A percentile compares a stretch with the other conserved stretches of the same genome.
These are phyloP conservation scores for Cisticola juncidis DNA, from an alignment of 2,113 vertebrate genomes.

Conservation along the genomic window DNA sequence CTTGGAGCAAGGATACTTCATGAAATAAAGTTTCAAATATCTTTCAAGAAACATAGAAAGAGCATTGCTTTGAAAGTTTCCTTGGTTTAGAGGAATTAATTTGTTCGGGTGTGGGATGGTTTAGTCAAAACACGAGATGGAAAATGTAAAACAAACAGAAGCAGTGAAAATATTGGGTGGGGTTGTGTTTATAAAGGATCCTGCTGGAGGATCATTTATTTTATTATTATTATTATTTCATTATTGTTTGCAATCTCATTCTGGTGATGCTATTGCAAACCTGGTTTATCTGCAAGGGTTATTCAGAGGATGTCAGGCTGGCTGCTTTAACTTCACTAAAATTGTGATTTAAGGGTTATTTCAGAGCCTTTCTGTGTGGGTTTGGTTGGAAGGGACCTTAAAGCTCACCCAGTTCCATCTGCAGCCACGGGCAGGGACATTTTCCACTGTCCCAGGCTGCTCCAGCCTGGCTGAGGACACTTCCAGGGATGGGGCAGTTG, in stretches of 20 bases:
- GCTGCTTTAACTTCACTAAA: background rate
- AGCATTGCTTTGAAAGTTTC: background rate
- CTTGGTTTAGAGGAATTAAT: background rate
- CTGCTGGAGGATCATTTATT: too few species aligned
- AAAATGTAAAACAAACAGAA: background rate
- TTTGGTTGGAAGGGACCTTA: background rate
- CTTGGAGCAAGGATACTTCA: background rate
- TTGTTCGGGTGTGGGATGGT: rapidly evolving
- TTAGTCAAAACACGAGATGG: background rate
- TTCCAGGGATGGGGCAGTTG: background rate
- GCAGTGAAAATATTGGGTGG: background rate
- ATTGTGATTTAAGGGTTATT: background rate
- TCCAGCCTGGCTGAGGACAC: background rate
- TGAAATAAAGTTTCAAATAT: background rate
- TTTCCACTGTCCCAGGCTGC: rapidly evolving
- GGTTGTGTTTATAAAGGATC: background rate
- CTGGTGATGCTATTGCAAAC: background rate
- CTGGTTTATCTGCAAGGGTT: background rate
- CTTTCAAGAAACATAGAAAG: rapidly evolving
- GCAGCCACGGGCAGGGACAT: background rate
- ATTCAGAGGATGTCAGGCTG: background rate
- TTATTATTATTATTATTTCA: too few species aligned
- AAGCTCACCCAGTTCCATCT: background rate
- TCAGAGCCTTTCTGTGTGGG: background rate
- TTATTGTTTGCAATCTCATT: too few species aligned